Conservation (phyloP, 64 coral and sea anemone species). For the Acropora yongei region DNA sequence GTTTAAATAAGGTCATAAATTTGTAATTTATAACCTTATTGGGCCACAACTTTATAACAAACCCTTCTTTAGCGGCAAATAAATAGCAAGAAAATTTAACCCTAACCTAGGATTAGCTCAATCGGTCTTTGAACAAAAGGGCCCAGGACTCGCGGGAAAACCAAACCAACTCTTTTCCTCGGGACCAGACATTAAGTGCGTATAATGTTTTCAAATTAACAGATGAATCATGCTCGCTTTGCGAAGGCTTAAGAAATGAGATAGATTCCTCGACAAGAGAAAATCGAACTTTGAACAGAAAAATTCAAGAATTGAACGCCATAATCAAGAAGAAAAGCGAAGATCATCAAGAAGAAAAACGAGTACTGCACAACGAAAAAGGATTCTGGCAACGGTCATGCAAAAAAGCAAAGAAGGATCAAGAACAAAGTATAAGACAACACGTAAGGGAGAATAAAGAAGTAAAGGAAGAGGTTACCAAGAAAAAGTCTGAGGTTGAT, state of each 20-base stretch:
- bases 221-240: too few species aligned
- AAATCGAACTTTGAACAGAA: background rate
- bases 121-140: too few species aligned
- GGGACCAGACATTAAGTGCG: too few species aligned
- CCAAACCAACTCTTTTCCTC: too few species aligned
- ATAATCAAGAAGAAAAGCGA: background rate
- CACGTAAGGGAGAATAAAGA: constrained; percentile 19
- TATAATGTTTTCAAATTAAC: too few species aligned
- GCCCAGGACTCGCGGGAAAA: too few species aligned
- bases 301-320: background rate
- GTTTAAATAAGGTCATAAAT: too few species aligned
- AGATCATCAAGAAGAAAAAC: constrained; percentile 34
- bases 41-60: too few species aligned
- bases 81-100: too few species aligned
- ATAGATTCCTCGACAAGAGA: background rate
- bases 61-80: too few species aligned
- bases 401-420: constrained; percentile 22
- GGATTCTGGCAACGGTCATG: background rate
- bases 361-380: constrained; percentile 7
- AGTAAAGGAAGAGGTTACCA: constrained; percentile 17
- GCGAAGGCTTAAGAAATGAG: background rate
- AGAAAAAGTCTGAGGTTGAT: constrained; percentile 44
- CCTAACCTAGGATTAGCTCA: too few species aligned
- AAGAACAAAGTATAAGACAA: constrained; percentile 21
- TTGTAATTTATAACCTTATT: too few species aligned